Evolutionary conservation across 2,113 vertebrate genomes (phyloP).

Genomic region (Pyrgilauda ruficollis): DNA sequence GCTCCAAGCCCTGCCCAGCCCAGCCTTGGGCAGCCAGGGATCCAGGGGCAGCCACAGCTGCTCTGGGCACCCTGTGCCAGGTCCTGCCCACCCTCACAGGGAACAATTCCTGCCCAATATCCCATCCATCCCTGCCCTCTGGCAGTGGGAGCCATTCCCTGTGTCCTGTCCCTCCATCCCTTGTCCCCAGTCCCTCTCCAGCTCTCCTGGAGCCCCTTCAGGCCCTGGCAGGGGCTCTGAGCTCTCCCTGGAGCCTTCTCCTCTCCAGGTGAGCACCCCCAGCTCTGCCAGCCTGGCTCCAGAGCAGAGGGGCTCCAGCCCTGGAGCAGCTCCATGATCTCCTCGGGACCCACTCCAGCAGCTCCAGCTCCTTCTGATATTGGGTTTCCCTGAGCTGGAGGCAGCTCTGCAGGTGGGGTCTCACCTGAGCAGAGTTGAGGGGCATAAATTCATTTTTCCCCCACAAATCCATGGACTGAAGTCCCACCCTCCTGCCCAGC

Average conservation of each 20-base stretch:
- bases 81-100: rapidly evolving
- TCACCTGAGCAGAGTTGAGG: not conserved
- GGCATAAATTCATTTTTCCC: not conserved
- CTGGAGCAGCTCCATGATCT: rapidly evolving
- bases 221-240: not conserved
- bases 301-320: not conserved
- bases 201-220: not conserved
- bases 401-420: not conserved
- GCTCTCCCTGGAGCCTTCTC: not conserved
- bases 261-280: not conserved
- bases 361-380: rapidly evolving
- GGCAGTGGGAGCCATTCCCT: not conserved
- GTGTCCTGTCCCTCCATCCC: not conserved
- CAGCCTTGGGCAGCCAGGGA: not conserved
- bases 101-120: not conserved
- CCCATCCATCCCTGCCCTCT: not conserved
- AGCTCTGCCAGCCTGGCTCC: not conserved
- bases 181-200: not conserved
- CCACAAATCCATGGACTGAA: not conserved
- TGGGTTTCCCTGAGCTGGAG: not conserved
- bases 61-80: not conserved
- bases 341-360: rapidly evolving
- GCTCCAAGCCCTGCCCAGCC: rapidly evolving
- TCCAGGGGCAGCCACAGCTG: not conserved
- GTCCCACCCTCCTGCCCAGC: not conserved